Percentiles rank a stretch among this genome's conserved stretches.
These are phyloP conservation scores for Mythimna vitellina DNA, from an alignment of 2,888 invertebrate species.

Conservation along the genomic window DNA sequence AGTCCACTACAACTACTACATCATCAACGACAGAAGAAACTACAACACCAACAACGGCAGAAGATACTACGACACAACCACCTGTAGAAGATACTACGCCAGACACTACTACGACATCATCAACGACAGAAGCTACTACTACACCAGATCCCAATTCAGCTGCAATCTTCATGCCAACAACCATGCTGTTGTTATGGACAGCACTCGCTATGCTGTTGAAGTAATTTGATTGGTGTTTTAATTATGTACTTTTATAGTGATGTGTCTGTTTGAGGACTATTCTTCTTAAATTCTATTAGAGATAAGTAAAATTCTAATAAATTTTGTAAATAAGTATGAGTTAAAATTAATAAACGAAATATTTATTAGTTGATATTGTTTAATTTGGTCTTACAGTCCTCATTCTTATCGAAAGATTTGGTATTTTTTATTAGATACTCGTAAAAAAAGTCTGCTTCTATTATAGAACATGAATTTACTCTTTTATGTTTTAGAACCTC, in stretches of 20 bases:
- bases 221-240: constrained; percentile 50
- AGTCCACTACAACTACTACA: neutral
- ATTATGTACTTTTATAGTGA: too few species aligned
- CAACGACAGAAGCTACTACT: neutral
- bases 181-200: constrained; percentile 71
- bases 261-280: neutral
- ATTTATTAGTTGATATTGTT: constrained; percentile 1
- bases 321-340: constrained; percentile 2
- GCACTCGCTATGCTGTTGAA: constrained; percentile 73
- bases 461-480: too few species aligned
- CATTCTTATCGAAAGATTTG: neutral
- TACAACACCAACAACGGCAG: neutral
- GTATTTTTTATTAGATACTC: neutral
- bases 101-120: neutral
- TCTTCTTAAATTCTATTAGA: neutral
- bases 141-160: constrained; percentile 69
- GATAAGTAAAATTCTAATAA: neutral
- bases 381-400: constrained; percentile 16
- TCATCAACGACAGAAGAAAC: neutral
- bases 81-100: neutral
- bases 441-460: too few species aligned
- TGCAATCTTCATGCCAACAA: constrained; percentile 69
- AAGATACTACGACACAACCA: neutral
- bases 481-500: neutral
- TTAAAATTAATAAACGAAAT: constrained; percentile 20